These are phyloP conservation scores for Drosophila miranda DNA, from an alignment of 1,140 invertebrate genomes.

Conservation along the genomic window DNA sequence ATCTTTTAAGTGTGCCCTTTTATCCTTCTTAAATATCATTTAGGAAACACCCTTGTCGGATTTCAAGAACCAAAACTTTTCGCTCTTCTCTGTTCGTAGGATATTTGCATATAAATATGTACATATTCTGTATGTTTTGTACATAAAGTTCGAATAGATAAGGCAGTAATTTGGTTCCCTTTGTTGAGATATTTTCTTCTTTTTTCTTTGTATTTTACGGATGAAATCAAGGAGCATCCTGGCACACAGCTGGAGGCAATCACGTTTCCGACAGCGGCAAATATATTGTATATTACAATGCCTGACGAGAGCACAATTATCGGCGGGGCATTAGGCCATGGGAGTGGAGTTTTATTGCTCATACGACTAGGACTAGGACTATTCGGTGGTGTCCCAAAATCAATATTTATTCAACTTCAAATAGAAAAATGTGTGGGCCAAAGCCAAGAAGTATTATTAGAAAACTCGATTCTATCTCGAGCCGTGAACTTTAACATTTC, in stretches of 20 bases:
- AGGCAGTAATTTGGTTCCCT: slow-evolving; percentile 41
- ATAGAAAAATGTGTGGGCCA: slow-evolving; percentile 28
- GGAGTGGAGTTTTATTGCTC: slow-evolving; percentile 54
- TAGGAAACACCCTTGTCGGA: no score
- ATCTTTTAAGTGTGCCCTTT: no score
- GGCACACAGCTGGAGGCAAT: slow-evolving; percentile 54
- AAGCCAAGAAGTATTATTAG: no score
- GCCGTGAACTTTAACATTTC: slow-evolving; percentile 8
- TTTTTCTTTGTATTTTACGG: slow-evolving; percentile 21
- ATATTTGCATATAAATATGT: not conserved
- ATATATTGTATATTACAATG: slow-evolving; percentile 46
- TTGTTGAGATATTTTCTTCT: slow-evolving; percentile 25
- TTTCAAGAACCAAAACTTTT: not conserved
- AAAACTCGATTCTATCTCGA: no score
- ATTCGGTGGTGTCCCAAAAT: slow-evolving; percentile 25
- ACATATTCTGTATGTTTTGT: not conserved
- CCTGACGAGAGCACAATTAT: slow-evolving; percentile 11
- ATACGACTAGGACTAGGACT: no score
- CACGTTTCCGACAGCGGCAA: slow-evolving; percentile 56
- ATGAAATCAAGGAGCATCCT: slow-evolving; percentile 52
- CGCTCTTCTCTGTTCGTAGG: not conserved
- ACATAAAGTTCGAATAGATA: slow-evolving; percentile 57
- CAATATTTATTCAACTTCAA: slow-evolving; percentile 62
- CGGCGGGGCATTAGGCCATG: slow-evolving; percentile 29
- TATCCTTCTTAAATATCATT: no score